These are phyloP conservation scores for Hystrix brachyura DNA, from an alignment of 2,113 vertebrate genomes.

Conservation along the genomic window DNA sequence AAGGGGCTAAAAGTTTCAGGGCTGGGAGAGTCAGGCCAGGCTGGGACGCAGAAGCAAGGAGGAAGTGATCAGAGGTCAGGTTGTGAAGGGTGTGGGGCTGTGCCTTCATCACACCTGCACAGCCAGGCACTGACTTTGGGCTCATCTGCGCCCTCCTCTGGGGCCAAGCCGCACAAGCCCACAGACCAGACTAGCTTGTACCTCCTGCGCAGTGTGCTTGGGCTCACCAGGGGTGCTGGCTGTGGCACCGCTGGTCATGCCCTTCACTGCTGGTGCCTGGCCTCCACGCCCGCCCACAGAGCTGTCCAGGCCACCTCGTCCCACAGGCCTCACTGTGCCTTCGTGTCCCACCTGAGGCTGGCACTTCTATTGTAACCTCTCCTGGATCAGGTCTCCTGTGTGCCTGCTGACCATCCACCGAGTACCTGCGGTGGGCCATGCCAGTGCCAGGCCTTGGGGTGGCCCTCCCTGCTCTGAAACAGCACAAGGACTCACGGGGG, in stretches of 20 bases:
- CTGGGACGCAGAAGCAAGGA: neutral
- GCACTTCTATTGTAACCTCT: neutral
- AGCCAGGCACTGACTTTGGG: neutral
- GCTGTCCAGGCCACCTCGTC: neutral
- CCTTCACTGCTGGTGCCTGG: neutral
- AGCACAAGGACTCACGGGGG: neutral
- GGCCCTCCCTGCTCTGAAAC: neutral
- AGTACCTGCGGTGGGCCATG: neutral
- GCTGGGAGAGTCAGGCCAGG: neutral
- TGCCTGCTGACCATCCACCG: neutral
- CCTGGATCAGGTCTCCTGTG: neutral
- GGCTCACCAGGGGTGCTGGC: neutral
- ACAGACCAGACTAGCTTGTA: neutral
- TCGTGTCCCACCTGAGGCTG: neutral
- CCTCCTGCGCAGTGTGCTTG: neutral
- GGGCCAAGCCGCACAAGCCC: neutral
- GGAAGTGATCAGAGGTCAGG: neutral
- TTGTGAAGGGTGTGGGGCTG: neutral
- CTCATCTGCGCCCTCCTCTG: neutral
- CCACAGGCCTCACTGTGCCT: neutral
- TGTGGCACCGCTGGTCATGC: neutral
- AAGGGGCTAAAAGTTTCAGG: too few species aligned
- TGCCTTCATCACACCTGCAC: neutral
- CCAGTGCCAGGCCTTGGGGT: neutral
- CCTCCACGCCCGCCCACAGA: neutral